These are phyloP conservation scores for Lophochroa leadbeateri DNA, from an alignment of 2,113 vertebrate genomes.

Conservation along the genomic window DNA sequence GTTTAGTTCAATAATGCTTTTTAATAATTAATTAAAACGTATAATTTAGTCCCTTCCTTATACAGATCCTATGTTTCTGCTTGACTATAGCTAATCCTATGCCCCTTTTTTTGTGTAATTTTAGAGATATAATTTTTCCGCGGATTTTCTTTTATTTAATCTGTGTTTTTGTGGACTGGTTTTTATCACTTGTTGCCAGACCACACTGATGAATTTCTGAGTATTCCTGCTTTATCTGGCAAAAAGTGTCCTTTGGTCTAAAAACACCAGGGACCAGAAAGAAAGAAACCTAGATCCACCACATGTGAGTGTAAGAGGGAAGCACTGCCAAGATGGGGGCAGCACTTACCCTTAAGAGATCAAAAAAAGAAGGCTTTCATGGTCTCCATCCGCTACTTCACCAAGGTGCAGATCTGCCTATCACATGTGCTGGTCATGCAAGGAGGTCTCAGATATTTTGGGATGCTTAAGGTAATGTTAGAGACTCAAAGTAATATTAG, in stretches of 20 bases:
- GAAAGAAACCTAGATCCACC: background rate
- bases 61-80: background rate
- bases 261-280: background rate
- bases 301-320: rapidly evolving
- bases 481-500: background rate
- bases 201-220: background rate
- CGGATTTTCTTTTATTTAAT: background rate
- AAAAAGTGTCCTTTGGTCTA: background rate
- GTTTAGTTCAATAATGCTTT: background rate
- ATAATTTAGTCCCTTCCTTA: background rate
- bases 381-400: background rate
- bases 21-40: background rate
- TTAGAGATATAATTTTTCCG: background rate
- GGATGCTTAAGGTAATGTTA: background rate
- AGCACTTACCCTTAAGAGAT: background rate
- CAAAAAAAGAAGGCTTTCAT: background rate
- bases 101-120: background rate
- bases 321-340: background rate
- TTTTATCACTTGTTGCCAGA: background rate
- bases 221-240: background rate
- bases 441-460: background rate
- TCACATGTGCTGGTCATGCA: background rate
- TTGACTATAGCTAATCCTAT: background rate
- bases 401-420: background rate
- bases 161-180: background rate